Percentiles rank a stretch among this genome's conserved stretches.
These are phyloP conservation scores for Aspidiotus rigidus DNA, from an alignment of 2,888 invertebrate species.

Conservation along the genomic window DNA sequence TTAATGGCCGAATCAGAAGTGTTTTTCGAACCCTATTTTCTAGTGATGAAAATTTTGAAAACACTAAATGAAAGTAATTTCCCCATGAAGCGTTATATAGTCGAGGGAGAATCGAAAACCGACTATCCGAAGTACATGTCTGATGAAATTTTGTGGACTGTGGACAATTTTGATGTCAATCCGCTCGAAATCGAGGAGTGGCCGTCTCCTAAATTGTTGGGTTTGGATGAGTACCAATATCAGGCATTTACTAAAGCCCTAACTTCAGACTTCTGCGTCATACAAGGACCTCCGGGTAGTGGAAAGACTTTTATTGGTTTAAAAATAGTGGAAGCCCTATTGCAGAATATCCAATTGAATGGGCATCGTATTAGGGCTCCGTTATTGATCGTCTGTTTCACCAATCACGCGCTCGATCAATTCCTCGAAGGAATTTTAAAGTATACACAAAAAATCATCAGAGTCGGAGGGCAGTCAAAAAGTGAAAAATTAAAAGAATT, in stretches of 20 bases:
- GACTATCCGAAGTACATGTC: neutral
- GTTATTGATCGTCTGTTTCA: neutral
- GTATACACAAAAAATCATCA: neutral
- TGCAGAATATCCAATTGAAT: conserved; percentile 21
- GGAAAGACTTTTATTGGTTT: conserved; percentile 67
- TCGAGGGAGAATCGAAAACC: conserved; percentile 44
- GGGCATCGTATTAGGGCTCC: neutral
- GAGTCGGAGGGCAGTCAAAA: neutral
- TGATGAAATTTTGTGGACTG: neutral
- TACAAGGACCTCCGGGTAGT: conserved; percentile 83
- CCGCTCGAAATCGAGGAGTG: neutral
- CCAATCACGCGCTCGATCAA: neutral
- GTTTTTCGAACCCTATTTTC: conserved; percentile 72
- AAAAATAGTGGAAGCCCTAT: conserved; percentile 54
- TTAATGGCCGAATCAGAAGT: conserved; percentile 54
- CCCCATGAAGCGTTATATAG: conserved; percentile 60
- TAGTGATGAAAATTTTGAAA: conserved; percentile 60
- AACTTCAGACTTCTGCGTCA: conserved; percentile 61
- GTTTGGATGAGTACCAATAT: conserved; percentile 58
- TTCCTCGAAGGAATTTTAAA: neutral
- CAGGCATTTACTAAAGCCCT: conserved; percentile 59
- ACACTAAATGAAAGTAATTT: conserved; percentile 49
- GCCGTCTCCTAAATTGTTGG: conserved; percentile 41
- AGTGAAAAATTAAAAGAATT: neutral
- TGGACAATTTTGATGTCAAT: neutral